phyloP scores from a whole-genome alignment of 2,113 vertebrate genomes.

The Mohoua ochrocephala region DNA sequence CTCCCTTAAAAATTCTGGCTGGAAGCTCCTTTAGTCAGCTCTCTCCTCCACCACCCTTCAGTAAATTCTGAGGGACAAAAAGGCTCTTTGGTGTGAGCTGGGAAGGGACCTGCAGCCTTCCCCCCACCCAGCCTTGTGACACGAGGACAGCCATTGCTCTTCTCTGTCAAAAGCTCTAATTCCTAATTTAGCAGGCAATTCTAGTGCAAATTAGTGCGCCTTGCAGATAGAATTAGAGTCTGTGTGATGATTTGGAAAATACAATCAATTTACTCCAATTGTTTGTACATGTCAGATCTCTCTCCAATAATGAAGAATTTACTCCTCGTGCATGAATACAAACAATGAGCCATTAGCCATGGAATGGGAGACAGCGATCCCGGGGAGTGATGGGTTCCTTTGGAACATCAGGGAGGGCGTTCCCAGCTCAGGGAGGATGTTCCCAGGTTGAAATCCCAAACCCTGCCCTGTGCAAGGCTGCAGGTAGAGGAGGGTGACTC shows the following conservation, averaged over 20 bases:
- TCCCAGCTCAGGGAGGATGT: background rate
- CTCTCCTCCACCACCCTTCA: background rate
- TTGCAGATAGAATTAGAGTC: slow-evolving; percentile 73
- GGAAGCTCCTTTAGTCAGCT: background rate
- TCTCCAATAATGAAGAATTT: slow-evolving; percentile 58
- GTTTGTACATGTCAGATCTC: slow-evolving; percentile 66
- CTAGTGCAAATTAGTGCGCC: slow-evolving; percentile 65
- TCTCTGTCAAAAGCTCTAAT: slow-evolving; percentile 39
- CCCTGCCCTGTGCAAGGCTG: background rate
- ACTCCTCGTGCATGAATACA: slow-evolving; percentile 16
- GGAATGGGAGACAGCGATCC: background rate
- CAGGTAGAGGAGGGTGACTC: background rate
- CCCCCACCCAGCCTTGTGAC: background rate
- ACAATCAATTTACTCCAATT: slow-evolving; percentile 73
- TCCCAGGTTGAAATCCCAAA: background rate
- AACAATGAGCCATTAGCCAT: slow-evolving; percentile 36
- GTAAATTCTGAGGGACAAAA: background rate
- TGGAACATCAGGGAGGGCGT: accelerated
- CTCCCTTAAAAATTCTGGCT: background rate
- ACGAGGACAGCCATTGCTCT: background rate
- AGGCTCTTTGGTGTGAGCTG: background rate
- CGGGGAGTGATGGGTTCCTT: accelerated
- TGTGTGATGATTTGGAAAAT: slow-evolving; percentile 74
- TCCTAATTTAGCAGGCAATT: slow-evolving; percentile 70
- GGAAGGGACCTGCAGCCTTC: background rate